Evolutionary conservation across 2,113 vertebrate species (phyloP), one percentile per base, ranked within the genome.

Genomic region (Garra rufa): DNA sequence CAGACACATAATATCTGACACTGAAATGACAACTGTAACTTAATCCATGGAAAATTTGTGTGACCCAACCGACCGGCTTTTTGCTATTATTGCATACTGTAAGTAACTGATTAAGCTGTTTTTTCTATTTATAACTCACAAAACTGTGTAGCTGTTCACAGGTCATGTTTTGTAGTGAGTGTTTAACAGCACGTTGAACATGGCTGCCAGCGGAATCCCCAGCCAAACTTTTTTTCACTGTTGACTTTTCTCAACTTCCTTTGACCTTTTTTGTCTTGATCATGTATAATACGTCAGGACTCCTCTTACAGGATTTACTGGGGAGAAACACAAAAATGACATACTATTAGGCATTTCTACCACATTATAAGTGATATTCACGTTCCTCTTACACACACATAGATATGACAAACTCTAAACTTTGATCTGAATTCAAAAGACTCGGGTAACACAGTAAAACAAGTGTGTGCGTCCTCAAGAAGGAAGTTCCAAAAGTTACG

Each of bases 101-200:
- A 13, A 57, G 75, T 76, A 76, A 57, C 57, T 76, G 15, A 76
- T 55, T 55, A 76, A 13, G 11, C 41, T 4, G 11, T 34, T 34
- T 14, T 2, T 21, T 5, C 28, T n/a, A 52, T 52, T 71, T 71
- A 61, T 38, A 41, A 70, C 34, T 46, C 6, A 46, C 1, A 0
- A 71, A 21, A 71, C 0, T 7, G 41, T 8, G 38, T 13, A 67
- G 63, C 34, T 15, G 3, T 4, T 55, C 38, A 59, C 8, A 50
- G 38, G 41, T 70, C 41, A 76, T 65, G 73, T 79, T 41, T 50
- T 19, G 9, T 15, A 34, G 24, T 46, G 26, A 28, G 17, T 43
- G 8, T 24, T 28, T 82, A 50, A 24, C 28, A 26, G 76, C 50
- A 81, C 59, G 26, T 86, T 80, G 26, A 19, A 70, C 71, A 44